Evolutionary conservation across 2,113 vertebrate species (phyloP), one percentile per base, ranked within the genome.

Genomic region (Pachypanchax playfairii): DNA sequence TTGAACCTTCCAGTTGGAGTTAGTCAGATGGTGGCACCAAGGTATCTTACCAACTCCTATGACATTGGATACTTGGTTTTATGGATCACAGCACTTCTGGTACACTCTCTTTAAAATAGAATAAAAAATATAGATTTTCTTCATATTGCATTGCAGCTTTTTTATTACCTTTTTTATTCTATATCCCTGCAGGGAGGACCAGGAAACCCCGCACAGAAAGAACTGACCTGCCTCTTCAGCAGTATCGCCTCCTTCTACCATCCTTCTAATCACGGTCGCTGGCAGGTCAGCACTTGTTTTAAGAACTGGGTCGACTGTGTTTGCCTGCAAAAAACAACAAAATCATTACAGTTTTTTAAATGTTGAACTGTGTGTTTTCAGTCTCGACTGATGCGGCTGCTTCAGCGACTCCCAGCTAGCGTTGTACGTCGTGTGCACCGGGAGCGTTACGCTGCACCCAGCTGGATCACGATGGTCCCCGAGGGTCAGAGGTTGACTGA

Each of bases 171-270:
- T 0, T 1, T 57, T n/a, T n/a, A 22, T 28, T 48, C 64, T 50
- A 9, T 15, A 36, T 47, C 14, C 31, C 60, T 84, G 60, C 86
- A 98, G 97, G 97, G 97, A 50, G 97, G 96, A 83, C 93, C 92
- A 77, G 94, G 94, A 88, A 99, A 98, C 61, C 90, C 94, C 20
- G 95, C 94, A 31, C 97, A 99, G 85, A 96, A 93, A 67, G 92
- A 98, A 71, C 87, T 99, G 79, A 91, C 91, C 85, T 95, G 96
- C 29, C 91, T 99, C 64, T 98, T 99, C 87, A 95, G 93, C 77
- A 96, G 96, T 84, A 98, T 98, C 26, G 93, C 95, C 33, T 98
- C 96, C 26, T 98, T 98, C 82, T 98, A 96, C 79, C 97, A 99
- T 81, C 97, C 97, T 21, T 99, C 96, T 70, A 99, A 98, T 85